phyloP scores from a whole-genome alignment of 2,113 vertebrate species.

The Actenoides lindsayi region DNA sequence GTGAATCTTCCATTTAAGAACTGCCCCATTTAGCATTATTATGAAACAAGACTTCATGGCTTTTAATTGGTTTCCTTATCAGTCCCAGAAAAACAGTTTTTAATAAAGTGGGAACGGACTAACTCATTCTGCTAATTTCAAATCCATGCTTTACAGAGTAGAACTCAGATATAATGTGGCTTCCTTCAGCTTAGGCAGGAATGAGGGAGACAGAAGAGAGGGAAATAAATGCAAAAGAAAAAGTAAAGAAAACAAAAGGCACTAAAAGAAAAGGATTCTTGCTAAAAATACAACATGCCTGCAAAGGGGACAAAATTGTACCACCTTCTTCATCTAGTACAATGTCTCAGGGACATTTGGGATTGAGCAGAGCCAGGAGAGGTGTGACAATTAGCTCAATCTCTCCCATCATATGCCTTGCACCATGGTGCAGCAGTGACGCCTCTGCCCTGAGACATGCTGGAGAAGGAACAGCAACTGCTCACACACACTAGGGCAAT shows the following conservation, averaged over 20 bases:
- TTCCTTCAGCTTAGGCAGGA: not conserved
- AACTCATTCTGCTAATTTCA: constrained; percentile 56
- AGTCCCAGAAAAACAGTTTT: constrained; percentile 56
- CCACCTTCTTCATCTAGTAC: not conserved
- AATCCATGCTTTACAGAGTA: constrained; percentile 48
- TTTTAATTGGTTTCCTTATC: constrained; percentile 78
- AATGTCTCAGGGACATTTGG: not conserved
- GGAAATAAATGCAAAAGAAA: not conserved
- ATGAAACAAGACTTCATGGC: constrained; percentile 67
- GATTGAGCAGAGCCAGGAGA: not conserved
- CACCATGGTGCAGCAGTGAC: not conserved
- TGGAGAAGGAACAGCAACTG: rapidly evolving
- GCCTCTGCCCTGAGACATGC: not conserved
- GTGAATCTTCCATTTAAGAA: constrained; percentile 69
- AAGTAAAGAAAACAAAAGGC: not conserved
- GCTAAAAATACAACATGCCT: not conserved
- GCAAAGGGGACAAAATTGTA: not conserved
- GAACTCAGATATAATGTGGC: not conserved
- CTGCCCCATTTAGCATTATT: constrained; percentile 66
- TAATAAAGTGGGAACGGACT: constrained; percentile 59
- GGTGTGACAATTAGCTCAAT: not conserved
- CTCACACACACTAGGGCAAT: rapidly evolving
- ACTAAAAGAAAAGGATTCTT: not conserved
- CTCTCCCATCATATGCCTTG: not conserved
- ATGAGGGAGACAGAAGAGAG: not conserved